phyloP scores from a whole-genome alignment of 2,888 invertebrate genomes.

The Aphrophora alni region DNA sequence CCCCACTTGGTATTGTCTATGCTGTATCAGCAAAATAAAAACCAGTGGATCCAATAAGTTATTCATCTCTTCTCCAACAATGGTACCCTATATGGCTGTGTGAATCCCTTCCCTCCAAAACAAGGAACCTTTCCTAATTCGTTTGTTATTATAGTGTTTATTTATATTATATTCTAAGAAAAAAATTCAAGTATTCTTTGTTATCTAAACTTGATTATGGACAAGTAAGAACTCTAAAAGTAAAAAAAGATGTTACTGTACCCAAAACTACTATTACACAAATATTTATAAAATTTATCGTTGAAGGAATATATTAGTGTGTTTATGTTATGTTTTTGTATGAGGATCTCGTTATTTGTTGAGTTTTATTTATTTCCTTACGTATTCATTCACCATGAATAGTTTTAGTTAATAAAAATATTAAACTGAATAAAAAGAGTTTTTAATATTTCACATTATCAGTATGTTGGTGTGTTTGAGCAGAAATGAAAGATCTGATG shows the following conservation, averaged over 20 bases:
- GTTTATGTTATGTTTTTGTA: conserved; percentile 53
- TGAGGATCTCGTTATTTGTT: not conserved
- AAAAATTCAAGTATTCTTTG: not conserved
- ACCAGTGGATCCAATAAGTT: not conserved
- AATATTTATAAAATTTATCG: conserved; percentile 46
- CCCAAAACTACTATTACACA: conserved; percentile 53
- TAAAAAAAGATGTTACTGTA: not conserved
- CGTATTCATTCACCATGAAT: not conserved
- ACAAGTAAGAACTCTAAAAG: not conserved
- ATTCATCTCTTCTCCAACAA: not conserved
- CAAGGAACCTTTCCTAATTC: not conserved
- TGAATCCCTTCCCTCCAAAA: not conserved
- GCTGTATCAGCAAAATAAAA: not conserved
- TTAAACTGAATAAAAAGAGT: not conserved
- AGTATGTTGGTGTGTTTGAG: too few species aligned
- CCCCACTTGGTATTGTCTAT: not conserved
- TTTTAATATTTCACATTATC: not conserved
- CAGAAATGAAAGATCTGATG: too few species aligned
- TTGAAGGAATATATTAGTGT: conserved; percentile 43
- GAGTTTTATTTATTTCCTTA: not conserved
- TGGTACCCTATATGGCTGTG: conserved; percentile 9
- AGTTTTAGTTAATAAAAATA: not conserved
- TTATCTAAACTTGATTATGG: not conserved
- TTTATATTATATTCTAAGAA: not conserved
- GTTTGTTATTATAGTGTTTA: conserved; percentile 6